These are phyloP conservation scores for Trachelus stipa DNA, from an alignment of 2,888 invertebrate species.

Conservation along the genomic window DNA sequence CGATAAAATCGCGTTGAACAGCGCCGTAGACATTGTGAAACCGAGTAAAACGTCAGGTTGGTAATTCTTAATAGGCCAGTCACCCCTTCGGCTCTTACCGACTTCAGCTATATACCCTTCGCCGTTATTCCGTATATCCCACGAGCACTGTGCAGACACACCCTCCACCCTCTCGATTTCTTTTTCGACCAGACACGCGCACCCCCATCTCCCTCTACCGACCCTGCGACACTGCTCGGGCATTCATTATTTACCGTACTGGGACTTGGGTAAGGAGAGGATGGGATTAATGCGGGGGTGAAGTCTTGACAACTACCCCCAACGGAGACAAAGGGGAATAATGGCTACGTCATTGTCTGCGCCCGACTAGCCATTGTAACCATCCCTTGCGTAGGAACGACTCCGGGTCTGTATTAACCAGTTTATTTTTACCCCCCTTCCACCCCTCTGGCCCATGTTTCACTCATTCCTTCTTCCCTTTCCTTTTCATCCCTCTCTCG, in stretches of 20 bases:
- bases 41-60: constrained; percentile 19
- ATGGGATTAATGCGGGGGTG: constrained; percentile 6
- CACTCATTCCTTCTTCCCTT: neutral
- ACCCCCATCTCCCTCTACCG: neutral
- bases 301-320: neutral
- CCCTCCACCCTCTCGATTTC: constrained; percentile 2
- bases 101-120: neutral
- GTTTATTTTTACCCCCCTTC: neutral
- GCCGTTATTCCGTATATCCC: neutral
- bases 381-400: neutral
- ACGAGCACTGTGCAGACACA: neutral
- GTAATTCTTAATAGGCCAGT: constrained; percentile 19
- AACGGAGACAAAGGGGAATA: neutral
- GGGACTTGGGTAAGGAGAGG: neutral
- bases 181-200: neutral
- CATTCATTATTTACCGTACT: constrained; percentile 10
- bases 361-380: neutral
- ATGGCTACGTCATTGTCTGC: neutral
- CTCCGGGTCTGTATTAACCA: neutral
- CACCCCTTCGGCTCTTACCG: neutral
- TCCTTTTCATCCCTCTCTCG: neutral
- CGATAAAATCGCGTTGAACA: neutral
- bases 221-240: neutral
- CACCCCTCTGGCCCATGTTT: neutral
- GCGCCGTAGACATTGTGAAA: constrained; percentile 2